Evolutionary conservation across 2,113 vertebrate genomes (phyloP).

Genomic region (Heteronetta atricapilla): DNA sequence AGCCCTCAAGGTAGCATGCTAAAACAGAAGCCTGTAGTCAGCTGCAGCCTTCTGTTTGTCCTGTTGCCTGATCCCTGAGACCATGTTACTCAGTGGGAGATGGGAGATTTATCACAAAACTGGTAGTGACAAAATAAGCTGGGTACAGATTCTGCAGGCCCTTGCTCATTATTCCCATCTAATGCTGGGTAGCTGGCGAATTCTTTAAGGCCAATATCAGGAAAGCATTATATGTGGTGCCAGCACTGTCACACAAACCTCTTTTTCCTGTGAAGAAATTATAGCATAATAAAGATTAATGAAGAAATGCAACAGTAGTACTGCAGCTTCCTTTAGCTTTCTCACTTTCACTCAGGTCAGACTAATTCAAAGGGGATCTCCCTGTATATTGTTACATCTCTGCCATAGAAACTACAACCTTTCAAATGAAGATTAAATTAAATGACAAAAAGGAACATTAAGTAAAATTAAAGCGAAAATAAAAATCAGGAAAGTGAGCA

Average conservation of each 20-base stretch:
- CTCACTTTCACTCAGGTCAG: background rate
- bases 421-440: background rate
- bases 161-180: background rate
- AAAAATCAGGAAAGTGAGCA: background rate
- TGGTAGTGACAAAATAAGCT: background rate
- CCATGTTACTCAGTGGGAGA: background rate
- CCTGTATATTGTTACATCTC: background rate
- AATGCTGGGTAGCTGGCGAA: background rate
- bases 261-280: background rate
- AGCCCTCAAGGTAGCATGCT: background rate
- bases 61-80: background rate
- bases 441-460: background rate
- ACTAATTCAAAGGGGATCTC: background rate
- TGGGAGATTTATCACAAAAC: background rate
- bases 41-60: background rate
- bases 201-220: background rate
- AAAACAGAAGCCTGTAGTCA: background rate
- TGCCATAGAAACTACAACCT: background rate
- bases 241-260: background rate
- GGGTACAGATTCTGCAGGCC: background rate
- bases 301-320: background rate
- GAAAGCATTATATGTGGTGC: background rate
- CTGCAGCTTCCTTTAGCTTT: background rate
- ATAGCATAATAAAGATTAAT: background rate
- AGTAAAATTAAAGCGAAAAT: background rate